phyloP scores from a whole-genome alignment of 92 coral and sea anemone species.

The Porites rus region DNA sequence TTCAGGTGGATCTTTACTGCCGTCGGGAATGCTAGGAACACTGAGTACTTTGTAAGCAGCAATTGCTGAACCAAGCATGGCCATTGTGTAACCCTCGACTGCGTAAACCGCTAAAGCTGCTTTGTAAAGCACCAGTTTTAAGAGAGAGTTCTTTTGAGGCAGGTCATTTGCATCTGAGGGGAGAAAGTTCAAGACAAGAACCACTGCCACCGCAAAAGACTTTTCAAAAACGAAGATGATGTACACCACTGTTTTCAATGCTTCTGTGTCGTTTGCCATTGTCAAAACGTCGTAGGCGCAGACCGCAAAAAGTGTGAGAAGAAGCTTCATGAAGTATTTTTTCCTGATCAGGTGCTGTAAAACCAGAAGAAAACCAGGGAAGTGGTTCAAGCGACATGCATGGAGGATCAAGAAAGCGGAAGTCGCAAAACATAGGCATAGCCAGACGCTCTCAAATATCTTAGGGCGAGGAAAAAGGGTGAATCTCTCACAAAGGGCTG shows the following conservation, averaged over 20 bases:
- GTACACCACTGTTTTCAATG: slow-evolving; percentile 39
- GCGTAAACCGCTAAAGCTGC: slow-evolving; percentile 50
- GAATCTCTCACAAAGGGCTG: slow-evolving; percentile 37
- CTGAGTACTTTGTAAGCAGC: slow-evolving; percentile 60
- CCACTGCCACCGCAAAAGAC: slow-evolving; percentile 25
- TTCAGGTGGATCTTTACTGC: slow-evolving; percentile 32
- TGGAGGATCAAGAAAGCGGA: slow-evolving; percentile 41
- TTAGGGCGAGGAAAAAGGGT: slow-evolving; percentile 36
- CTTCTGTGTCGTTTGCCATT: slow-evolving; percentile 7
- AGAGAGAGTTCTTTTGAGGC: neutral
- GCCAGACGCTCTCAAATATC: slow-evolving; percentile 42
- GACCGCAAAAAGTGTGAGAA: slow-evolving; percentile 37
- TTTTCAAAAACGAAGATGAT: slow-evolving; percentile 37
- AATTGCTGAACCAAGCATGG: slow-evolving; percentile 53
- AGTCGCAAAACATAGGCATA: slow-evolving; percentile 5
- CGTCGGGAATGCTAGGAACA: slow-evolving; percentile 14
- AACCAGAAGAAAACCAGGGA: slow-evolving; percentile 28
- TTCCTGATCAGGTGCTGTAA: slow-evolving; percentile 41
- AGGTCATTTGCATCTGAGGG: slow-evolving; percentile 12
- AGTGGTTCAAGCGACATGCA: slow-evolving; percentile 21
- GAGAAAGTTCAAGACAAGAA: slow-evolving; percentile 40
- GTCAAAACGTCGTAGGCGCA: slow-evolving; percentile 41
- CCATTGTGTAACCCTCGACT: slow-evolving; percentile 37
- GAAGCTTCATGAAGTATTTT: slow-evolving; percentile 51
- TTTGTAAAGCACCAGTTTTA: slow-evolving; percentile 24